Base-by-base conservation (phyloP, 2,888 invertebrate species). In the Scotopteryx bipunctaria region DNA sequence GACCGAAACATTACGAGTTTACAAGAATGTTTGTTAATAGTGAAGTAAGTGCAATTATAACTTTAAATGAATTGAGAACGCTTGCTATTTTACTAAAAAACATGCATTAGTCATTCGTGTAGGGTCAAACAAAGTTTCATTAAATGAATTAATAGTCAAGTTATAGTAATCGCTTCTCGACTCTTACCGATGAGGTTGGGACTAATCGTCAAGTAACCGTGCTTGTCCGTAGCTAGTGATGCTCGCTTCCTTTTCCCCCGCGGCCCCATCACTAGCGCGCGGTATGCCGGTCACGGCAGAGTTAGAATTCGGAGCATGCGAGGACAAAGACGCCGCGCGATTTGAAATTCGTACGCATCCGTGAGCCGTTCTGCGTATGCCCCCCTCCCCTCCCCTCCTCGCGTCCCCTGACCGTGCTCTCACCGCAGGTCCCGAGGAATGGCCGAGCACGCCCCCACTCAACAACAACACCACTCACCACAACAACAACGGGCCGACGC, bases 391-490 rank as follows among this genome's bases (percentile, higher is more conserved):
- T 50, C 67, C 93, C 69, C 94, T 94, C 91, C 95, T 94, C 86
- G 78, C 96, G 96, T 83, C 96, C 82, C 85, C 85, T 89, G 85
- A 88, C 87, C 78, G 83, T 86, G 81, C 78, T 85, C 72, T 89
- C 75, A 72, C 74, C 77, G 84, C 91, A 91, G 91, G 91, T 90
- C 86, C 74, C 66, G 91, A 90, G 66, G 91, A 89, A 73, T 89
- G 88, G 86, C 81, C 88, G 63, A 81, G 81, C 74, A 84, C 90
- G 68, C 90, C 90, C 61, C 91, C 90, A 68, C 88, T 89, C 73
- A 89, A 87, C 86, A 91, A 89, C 91, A 92, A 81, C 89, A 91
- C 88, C 57, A 81, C 91, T 73, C 91, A 83, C 73, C 90, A 86
- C 86, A 91, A 88, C 88, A 85, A 86, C 91, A 91, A 86, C 86